Conservation (phyloP, 2,113 vertebrate species). For the Ovibos moschatus region DNA sequence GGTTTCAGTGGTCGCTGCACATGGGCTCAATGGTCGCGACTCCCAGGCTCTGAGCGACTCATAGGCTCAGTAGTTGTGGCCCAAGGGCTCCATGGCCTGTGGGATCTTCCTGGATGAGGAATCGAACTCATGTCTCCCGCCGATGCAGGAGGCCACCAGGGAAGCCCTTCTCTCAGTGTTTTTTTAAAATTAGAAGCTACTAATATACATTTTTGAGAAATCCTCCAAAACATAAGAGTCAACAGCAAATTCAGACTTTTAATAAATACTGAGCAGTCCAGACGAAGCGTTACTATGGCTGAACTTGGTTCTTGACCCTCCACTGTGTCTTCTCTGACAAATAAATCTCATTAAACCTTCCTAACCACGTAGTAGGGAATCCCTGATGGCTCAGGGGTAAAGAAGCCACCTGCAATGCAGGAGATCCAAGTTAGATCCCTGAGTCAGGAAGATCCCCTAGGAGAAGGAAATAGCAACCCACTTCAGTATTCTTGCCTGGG, state of each 20-base stretch:
- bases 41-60: neutral
- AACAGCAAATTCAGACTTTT: neutral
- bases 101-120: neutral
- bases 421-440: neutral
- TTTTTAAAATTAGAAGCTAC: neutral
- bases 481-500: neutral
- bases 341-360: neutral
- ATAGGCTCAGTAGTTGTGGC: neutral
- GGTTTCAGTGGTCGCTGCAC: neutral
- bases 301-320: neutral
- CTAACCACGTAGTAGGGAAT: neutral
- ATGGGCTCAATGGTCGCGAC: fast-evolving
- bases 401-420: neutral
- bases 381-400: neutral
- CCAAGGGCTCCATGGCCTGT: neutral
- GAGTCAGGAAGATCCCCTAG: neutral
- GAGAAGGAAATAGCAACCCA: neutral
- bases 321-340: neutral
- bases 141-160: neutral
- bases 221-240: neutral
- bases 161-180: neutral
- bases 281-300: neutral
- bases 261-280: neutral
- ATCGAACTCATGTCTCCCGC: neutral
- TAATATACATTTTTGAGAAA: neutral